These are phyloP conservation scores for Agriopis aurantiaria DNA, from an alignment of 2,888 invertebrate genomes.

Conservation along the genomic window DNA sequence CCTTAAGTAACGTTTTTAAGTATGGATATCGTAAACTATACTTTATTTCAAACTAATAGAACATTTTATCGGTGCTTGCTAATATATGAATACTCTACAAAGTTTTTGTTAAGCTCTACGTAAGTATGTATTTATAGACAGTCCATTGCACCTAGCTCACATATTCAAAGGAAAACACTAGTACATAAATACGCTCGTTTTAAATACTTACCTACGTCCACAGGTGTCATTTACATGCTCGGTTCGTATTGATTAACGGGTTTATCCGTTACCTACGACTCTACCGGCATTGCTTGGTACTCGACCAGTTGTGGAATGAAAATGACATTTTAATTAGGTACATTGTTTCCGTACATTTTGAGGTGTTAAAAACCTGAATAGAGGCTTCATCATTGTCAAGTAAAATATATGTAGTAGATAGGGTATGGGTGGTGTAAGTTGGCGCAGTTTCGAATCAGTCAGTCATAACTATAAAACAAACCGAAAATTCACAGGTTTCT, in stretches of 20 bases:
- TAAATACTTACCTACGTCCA: slow-evolving; percentile 34
- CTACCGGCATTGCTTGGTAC: slow-evolving; percentile 17
- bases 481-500: no score
- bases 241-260: slow-evolving; percentile 47
- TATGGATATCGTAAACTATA: no score
- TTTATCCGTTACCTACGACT: slow-evolving; percentile 40
- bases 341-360: neutral
- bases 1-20: no score
- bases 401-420: neutral
- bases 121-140: no score
- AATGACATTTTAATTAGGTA: slow-evolving; percentile 2
- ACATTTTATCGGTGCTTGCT: no score
- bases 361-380: neutral
- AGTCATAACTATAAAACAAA: no score
- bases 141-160: neutral
- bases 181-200: slow-evolving; percentile 24
- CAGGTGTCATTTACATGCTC: slow-evolving; percentile 47
- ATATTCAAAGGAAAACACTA: slow-evolving; percentile 7
- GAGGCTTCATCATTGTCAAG: neutral
- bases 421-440: no score
- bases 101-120: no score
- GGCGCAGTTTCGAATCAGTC: no score
- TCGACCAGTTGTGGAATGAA: slow-evolving; percentile 3
- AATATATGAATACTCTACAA: no score
- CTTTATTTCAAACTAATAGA: no score